These are phyloP conservation scores for Amitus sp. DNA, from an alignment of 2,888 invertebrate species.

Conservation along the genomic window DNA sequence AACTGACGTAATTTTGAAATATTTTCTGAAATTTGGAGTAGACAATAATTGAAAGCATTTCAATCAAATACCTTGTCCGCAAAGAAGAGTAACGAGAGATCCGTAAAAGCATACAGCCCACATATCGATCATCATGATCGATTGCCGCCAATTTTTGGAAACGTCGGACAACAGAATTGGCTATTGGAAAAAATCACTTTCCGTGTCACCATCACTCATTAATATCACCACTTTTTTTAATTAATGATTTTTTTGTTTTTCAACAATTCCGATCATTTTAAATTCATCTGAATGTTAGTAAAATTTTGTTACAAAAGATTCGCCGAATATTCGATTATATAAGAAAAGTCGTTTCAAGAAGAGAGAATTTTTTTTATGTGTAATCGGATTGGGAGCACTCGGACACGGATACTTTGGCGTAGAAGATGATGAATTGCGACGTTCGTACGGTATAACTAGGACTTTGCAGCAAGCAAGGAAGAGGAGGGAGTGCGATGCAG, in stretches of 20 bases:
- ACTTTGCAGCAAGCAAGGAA: slow-evolving; percentile 31
- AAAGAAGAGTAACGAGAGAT: slow-evolving; percentile 40
- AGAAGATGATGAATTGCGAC: slow-evolving; percentile 44
- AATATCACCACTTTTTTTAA: slow-evolving; percentile 45
- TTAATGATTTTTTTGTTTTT: slow-evolving; percentile 32
- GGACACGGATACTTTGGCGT: slow-evolving; percentile 20
- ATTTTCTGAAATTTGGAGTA: neutral
- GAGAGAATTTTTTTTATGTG: neutral
- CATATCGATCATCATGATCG: slow-evolving; percentile 37
- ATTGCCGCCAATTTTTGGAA: slow-evolving; percentile 12
- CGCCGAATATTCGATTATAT: too few species aligned
- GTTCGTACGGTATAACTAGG: slow-evolving; percentile 38
- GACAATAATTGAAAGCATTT: neutral
- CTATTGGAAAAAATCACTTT: slow-evolving; percentile 35
- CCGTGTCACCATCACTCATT: slow-evolving; percentile 52
- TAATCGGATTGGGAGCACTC: neutral
- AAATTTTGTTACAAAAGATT: too few species aligned
- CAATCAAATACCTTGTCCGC: slow-evolving; percentile 46
- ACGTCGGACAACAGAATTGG: slow-evolving; percentile 14
- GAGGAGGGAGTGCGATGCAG: slow-evolving; percentile 35
- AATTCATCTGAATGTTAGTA: too few species aligned
- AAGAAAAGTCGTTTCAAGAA: too few species aligned
- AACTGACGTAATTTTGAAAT: too few species aligned
- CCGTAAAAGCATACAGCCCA: slow-evolving; percentile 28
- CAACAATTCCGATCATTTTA: too few species aligned